Evolutionary conservation across 2,797 vertebrate genomes (phyloP).

Genomic region (Siniperca scherzeri): DNA sequence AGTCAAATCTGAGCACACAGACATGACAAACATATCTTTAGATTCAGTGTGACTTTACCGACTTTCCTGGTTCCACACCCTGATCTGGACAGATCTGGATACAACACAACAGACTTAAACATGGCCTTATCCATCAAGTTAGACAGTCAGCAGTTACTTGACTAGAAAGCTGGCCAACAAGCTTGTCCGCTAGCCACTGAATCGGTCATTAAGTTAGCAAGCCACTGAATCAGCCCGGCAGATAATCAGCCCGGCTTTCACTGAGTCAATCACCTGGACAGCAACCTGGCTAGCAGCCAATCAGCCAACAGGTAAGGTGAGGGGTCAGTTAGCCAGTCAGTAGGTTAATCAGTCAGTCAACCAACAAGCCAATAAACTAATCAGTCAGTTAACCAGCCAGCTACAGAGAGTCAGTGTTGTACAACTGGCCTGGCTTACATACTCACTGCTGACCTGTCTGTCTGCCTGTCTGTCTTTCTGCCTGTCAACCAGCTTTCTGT

Average conservation of each 20-base stretch:
- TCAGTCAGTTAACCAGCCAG: conserved; percentile 32
- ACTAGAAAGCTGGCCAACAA: not conserved
- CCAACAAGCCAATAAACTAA: conserved; percentile 41
- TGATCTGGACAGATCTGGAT: too few relatives aligned
- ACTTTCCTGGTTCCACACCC: too few relatives aligned
- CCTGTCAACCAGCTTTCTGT: conserved; percentile 62
- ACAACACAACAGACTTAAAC: too few relatives aligned
- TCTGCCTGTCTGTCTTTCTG: conserved; percentile 22
- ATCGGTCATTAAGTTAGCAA: not conserved
- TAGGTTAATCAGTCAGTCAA: conserved; percentile 23
- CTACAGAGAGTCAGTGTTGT: not conserved
- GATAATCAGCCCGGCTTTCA: conserved; percentile 1
- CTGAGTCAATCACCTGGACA: conserved; percentile 16
- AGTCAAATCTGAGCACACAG: too few relatives aligned
- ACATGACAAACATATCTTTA: too few relatives aligned
- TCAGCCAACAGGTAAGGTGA: conserved; percentile 22
- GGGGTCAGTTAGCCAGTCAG: conserved; percentile 15
- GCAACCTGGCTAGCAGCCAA: conserved; percentile 2
- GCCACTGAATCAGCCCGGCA: not conserved
- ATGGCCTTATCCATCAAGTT: too few relatives aligned
- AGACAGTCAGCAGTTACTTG: not conserved
- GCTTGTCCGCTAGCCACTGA: too few relatives aligned
- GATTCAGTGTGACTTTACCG: too few relatives aligned
- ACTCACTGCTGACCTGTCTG: not conserved
- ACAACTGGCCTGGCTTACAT: conserved; percentile 15